Evolutionary conservation across 2,797 vertebrate species (phyloP).

Genomic region (Hippocampus kuda): DNA sequence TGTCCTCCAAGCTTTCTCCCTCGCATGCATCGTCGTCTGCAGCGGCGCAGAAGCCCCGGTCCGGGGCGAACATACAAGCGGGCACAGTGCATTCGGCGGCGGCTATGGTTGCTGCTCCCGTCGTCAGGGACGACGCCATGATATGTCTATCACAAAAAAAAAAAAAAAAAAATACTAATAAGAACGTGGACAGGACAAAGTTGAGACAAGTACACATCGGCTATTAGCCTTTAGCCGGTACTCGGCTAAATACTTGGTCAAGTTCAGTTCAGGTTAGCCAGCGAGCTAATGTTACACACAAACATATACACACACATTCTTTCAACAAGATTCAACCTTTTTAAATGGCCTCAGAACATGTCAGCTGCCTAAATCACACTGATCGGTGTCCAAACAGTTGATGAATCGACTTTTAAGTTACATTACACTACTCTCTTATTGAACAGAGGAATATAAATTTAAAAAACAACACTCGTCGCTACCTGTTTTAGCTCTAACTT

Average conservation of each 20-base stretch:
- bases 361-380: background rate
- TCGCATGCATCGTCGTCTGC: conserved; percentile 49
- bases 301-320: background rate
- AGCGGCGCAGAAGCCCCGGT: conserved; percentile 60
- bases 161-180: background rate
- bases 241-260: background rate
- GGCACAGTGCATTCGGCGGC: conserved; percentile 70
- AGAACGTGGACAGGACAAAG: background rate
- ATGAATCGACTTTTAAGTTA: background rate
- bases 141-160: conserved; percentile 21
- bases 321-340: background rate
- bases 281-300: conserved; percentile 1
- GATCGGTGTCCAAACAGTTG: background rate
- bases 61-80: conserved; percentile 87
- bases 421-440: background rate
- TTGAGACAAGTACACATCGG: background rate
- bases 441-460: background rate
- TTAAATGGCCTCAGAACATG: background rate
- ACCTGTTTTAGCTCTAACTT: background rate
- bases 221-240: background rate
- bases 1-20: conserved; percentile 47
- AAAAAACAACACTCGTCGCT: background rate
- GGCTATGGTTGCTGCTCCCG: conserved; percentile 54
- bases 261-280: conserved; percentile 3
- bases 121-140: conserved; percentile 70